Evolutionary conservation across 2,888 invertebrate species (phyloP), one percentile per base, ranked within the genome.

Genomic region (Mesorhabditis belari): DNA sequence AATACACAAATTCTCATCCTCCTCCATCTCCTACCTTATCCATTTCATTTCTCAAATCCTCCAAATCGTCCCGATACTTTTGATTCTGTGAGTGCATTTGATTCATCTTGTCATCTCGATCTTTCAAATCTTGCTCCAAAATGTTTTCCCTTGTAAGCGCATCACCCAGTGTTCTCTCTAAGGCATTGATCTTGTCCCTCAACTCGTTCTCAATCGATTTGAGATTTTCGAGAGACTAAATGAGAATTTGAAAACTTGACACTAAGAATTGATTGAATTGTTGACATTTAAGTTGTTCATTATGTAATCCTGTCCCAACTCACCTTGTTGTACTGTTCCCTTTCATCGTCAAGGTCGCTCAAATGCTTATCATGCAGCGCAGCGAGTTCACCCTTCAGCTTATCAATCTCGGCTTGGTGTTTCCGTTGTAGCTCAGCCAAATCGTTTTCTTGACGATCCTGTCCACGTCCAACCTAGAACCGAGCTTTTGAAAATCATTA

Each of bases 21-120:
- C 17, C 5, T 50, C 4, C 4, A 9, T n/a, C 12, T 25, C 5
- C 19, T 44, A 66, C 71, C 66, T 77, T 77, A 28, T 79, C 79
- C 3, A 73, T 62, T 24, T 77, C 76, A 26, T 62, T 70, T 12
- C 75, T 62, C 56, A 69, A 67, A 54, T 76, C 77, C 58, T 77
- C 78, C 60, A 75, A 59, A 50, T 79, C 79, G 62, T 79, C 79
- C 44, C 69, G 65, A 28, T 79, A 65, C 64, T 79, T 79, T 56
- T 76, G 77, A 50, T 79, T 76, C 55, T 73, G 71, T 3, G 61
- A 55, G 54, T 64, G 64, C 23, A 76, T 55, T 51, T 64, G 66
- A 53, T 75, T 69, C 59, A 80, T 49, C 51, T 76, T 72, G 52
- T 79, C 76, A 21, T 82, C 81, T 59, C 81, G 77, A 57, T 80